Base-by-base conservation (phyloP, 2,797 vertebrate genomes). In the Myotis myotis region DNA sequence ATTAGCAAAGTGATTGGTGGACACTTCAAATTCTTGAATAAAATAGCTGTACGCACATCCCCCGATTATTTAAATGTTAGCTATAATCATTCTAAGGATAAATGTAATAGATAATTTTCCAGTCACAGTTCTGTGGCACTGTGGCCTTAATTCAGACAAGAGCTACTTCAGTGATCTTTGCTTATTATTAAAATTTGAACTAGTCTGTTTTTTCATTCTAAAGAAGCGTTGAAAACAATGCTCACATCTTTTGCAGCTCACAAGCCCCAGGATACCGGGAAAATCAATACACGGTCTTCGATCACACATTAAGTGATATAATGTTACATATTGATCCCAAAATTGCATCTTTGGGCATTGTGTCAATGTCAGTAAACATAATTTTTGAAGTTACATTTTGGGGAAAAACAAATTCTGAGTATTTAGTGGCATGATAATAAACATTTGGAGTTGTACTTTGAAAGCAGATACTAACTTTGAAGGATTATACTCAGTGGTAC, bases 11-110 rank as follows among this genome's bases (percentile, higher is more conserved):
- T 89, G 13, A 66, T 89, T 13, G 23, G 13, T 75, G 4, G 38
- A 41, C 10, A 8, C 23, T 83, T 78, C 55, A 85, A 91, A 51
- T 84, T 94, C 53, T 93, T 93, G 87, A 36, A 60, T 55, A 70
- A 76, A 92, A 70, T 25, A 81, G 12, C 4, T 49, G 16, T 16
- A 36, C 49, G 30, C 20, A 44, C 44, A 30, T 76, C 25, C 28
- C 0, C 8, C 16, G 70, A 19, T 47, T 2, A 62, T 78, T 85
- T 25, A 82, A 70, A 44, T 16, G 11, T 64, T 71, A 70, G 8
- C n/a, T 81, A 12, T 0, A 38, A 6, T 94, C 2, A 17, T 85
- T 49, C 13, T 76, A 76, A 89, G 92, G 41, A 44, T 72, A 75
- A 68, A 8, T 76, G 8, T 88, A 70, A 28, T 22, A 17, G 20